Conservation (phyloP, 2,113 vertebrate genomes). For the Zosterops japonicus region DNA sequence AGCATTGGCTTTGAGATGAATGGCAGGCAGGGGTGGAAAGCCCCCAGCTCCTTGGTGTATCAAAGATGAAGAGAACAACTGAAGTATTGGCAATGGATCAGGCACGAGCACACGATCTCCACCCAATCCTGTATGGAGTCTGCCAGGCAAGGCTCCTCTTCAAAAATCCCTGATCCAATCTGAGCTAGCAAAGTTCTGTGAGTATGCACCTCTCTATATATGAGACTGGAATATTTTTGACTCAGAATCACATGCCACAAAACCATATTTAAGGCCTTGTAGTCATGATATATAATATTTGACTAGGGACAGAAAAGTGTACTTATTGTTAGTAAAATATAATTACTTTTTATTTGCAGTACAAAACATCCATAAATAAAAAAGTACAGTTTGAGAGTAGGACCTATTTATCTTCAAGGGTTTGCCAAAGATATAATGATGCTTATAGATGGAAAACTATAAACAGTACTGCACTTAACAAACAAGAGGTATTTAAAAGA, state of each 20-base stretch:
- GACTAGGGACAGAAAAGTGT: neutral
- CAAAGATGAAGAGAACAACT: neutral
- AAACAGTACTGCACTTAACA: neutral
- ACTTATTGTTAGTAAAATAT: neutral
- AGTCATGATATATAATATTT: neutral
- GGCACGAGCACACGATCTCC: neutral
- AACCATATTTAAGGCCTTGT: neutral
- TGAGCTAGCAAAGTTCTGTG: neutral
- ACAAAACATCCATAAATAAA: neutral
- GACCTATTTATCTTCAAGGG: neutral
- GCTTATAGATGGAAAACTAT: neutral
- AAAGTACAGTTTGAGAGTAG: neutral
- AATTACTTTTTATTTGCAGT: neutral
- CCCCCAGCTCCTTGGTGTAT: neutral
- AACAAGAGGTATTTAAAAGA: neutral
- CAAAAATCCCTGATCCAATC: neutral
- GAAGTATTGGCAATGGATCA: neutral
- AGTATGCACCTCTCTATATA: neutral
- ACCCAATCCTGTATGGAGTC: neutral
- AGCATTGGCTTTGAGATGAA: neutral
- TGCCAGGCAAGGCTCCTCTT: neutral
- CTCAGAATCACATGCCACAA: neutral
- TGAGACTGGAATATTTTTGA: neutral
- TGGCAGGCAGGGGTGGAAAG: neutral
- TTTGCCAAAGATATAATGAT: neutral